phyloP scores from a whole-genome alignment of 2,888 invertebrate genomes.

The Orchesella flavescens region DNA sequence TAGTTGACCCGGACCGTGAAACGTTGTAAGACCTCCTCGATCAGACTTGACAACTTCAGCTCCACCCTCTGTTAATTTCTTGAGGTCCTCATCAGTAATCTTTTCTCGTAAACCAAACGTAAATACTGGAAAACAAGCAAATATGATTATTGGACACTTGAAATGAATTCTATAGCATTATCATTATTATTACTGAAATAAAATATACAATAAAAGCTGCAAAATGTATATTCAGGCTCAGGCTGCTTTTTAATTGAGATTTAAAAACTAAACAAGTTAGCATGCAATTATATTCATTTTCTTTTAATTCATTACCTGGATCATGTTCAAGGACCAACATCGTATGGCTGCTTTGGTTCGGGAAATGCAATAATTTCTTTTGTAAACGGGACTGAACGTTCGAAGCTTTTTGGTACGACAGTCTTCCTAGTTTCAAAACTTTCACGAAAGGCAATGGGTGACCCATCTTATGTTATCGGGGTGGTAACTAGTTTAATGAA shows the following conservation, averaged over 20 bases:
- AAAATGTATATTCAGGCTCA: too few relatives aligned
- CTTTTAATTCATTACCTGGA: constrained; percentile 80
- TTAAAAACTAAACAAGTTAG: too few relatives aligned
- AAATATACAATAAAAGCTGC: too few relatives aligned
- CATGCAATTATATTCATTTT: too few relatives aligned
- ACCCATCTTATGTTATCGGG: neutral
- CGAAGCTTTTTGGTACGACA: constrained; percentile 78
- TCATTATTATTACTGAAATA: too few relatives aligned
- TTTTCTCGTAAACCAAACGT: constrained; percentile 92
- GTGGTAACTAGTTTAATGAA: too few relatives aligned
- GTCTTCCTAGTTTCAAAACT: constrained; percentile 78
- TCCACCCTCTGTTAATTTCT: constrained; percentile 79
- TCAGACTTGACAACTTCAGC: constrained; percentile 92
- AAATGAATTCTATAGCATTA: too few relatives aligned
- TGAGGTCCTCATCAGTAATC: constrained; percentile 79
- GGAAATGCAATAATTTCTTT: constrained; percentile 56
- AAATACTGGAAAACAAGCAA: constrained; percentile 88
- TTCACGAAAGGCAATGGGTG: constrained; percentile 75
- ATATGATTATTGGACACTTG: too few relatives aligned
- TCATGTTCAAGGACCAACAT: constrained; percentile 85
- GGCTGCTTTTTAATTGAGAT: too few relatives aligned
- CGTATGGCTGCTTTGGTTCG: constrained; percentile 75
- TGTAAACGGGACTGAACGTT: constrained; percentile 72
- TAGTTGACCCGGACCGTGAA: constrained; percentile 98
- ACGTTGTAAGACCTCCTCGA: constrained; percentile 97